Evolutionary conservation across 2,888 invertebrate genomes (phyloP).

Genomic region (Diadromus collaris): DNA sequence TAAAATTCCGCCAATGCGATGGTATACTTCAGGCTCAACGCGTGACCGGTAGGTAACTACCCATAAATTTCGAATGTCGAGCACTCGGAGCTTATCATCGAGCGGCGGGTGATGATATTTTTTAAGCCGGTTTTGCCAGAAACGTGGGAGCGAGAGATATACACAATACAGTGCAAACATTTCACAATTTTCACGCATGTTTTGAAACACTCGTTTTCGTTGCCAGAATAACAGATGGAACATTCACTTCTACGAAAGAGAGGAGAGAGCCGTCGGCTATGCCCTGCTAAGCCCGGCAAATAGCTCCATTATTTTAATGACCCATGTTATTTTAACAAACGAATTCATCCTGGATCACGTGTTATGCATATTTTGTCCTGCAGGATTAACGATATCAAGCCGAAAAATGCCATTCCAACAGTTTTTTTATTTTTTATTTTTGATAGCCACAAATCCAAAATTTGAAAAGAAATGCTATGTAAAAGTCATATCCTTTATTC

Average conservation of each 20-base stretch:
- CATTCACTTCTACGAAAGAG: conserved; percentile 5
- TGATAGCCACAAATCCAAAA: too few species aligned
- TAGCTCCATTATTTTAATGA: conserved; percentile 50
- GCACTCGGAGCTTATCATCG: neutral
- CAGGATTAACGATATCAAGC: neutral
- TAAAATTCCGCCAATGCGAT: too few species aligned
- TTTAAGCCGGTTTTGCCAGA: neutral
- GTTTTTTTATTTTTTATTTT: neutral
- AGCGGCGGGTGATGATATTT: neutral
- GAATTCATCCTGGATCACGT: conserved; percentile 24
- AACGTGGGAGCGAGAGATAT: neutral
- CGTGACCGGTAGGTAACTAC: too few species aligned
- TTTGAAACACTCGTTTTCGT: conserved; percentile 33
- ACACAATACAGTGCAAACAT: conserved; percentile 1
- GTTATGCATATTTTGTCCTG: neutral
- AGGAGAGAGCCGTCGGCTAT: conserved; percentile 17
- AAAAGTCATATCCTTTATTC: too few species aligned
- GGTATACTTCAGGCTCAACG: too few species aligned
- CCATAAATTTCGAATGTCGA: too few species aligned
- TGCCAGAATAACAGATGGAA: neutral
- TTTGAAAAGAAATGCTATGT: too few species aligned
- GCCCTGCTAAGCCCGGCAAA: conserved; percentile 23
- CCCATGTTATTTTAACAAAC: conserved; percentile 34
- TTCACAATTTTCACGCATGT: conserved; percentile 38
- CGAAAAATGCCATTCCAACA: neutral